Base-by-base conservation (phyloP, 35 echinoderm and acorn worm genomes). In the Anneissia japonica region DNA sequence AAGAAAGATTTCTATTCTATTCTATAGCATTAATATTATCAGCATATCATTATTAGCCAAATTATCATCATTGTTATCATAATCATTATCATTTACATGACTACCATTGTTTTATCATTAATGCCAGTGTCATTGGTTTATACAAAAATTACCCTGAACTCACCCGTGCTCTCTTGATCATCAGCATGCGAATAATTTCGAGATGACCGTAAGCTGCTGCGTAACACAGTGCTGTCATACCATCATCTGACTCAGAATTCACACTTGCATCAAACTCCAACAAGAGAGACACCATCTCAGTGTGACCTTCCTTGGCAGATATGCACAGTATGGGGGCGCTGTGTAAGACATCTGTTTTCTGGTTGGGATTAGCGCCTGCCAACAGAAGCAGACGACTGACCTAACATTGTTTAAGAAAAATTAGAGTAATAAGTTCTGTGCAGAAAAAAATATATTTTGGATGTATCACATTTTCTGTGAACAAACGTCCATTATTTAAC, bases 241-340 rank as follows among this genome's bases (percentile, higher is more conserved):
- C 95, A 43, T 91, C 77, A 35, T 97, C 95, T 81, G 88, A 93
- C 46, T 85, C 85, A 32, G 76, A 85, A 76, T 91, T 86, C 16
- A 97, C 95, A 32, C 88, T 89, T 6, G 95, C 95, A 80, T 87
- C 91, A 88, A 97, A 97, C 84, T 97, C 95, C 64, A 97, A 85
- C 30, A 97, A 36, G 32, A 97, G 73, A 16, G 95, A 93, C 28
- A 97, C 95, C 88, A 97, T 93, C 80, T 97, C 95, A 0, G 88
- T 85, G 35, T 97, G 95, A 3, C 95, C 95, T 46, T 97, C 91
- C 78, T 89, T 93, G n/a, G 91, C 86, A 19, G 95, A 75, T 36
- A 97, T 86, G 37, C 95, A 97, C 35, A 97, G 35, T 28, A 97
- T 84, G 37, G 95, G 95, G 31, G 91, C 81, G 39, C 81, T 90